A percentile compares a stretch with the other conserved stretches of the same genome.
phyloP scores from a whole-genome alignment of 92 coral and sea anemone species.

The Pocillopora meandrina region DNA sequence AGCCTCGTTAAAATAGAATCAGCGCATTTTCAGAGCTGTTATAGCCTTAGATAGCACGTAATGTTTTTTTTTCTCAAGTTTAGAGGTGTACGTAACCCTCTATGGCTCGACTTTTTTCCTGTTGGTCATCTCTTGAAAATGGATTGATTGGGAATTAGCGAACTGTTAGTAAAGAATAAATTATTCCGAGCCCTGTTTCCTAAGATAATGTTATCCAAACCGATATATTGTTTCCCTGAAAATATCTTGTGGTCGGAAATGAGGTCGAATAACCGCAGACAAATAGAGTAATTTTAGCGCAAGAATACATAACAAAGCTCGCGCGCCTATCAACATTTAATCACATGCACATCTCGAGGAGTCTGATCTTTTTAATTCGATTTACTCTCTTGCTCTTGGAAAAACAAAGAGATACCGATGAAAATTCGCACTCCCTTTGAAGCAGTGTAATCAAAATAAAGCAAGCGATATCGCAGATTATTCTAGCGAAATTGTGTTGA shows the following conservation, averaged over 20 bases:
- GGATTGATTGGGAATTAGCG: no score
- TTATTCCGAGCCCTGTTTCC: background rate
- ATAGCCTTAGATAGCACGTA: background rate
- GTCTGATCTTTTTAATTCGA: background rate
- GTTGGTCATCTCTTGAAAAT: no score
- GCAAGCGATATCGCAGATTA: background rate
- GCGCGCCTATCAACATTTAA: background rate
- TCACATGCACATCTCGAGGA: constrained; percentile 8
- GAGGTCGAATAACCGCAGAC: no score
- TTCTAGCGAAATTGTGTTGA: background rate
- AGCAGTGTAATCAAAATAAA: background rate
- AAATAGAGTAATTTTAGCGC: background rate
- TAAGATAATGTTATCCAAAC: background rate
- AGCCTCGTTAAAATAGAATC: background rate
- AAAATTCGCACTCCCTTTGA: background rate
- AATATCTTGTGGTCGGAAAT: background rate
- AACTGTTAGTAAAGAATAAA: no score
- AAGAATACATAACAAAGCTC: background rate
- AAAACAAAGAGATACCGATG: background rate
- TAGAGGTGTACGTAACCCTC: no score
- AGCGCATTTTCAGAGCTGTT: background rate
- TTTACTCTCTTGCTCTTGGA: background rate
- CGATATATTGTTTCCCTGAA: background rate
- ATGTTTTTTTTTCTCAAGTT: background rate
- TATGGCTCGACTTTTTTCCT: no score